Base-by-base conservation (phyloP, 2,797 vertebrate genomes). In the Alca torda region DNA sequence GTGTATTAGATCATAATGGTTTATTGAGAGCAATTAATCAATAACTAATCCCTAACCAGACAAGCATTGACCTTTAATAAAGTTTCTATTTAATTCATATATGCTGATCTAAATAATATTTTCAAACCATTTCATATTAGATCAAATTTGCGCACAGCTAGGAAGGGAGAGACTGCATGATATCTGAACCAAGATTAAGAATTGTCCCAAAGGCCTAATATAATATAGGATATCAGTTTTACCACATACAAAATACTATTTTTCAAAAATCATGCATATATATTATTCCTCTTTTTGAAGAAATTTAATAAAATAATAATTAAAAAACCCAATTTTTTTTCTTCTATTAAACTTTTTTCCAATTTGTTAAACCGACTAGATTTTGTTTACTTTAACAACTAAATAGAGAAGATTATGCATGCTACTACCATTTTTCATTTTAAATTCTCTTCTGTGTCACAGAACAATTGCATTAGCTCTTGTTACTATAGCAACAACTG, bases 401-500 rank as follows among this genome's bases (percentile, higher is more conserved):
- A 74, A 64, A 35, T 39, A 75, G 11, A 68, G 46, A 89, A 89
- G 17, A 60, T 35, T 48, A 82, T 53, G 11, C 57, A 28, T 5
- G 20, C 16, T 57, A n/a, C 4, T 64, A 57, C 11, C 7, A 24
- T 82, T 94, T 87, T 87, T 53, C 28, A 35, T 80, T 94, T 89
- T 48, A 68, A 82, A 72, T 93, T 80, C 4, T 83, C 33, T 54
- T 68, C 46, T 56, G 2, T 92, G 53, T 77, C 43, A 45, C 19
- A 24, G 39, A 88, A 83, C 20, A 88, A 78, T 57, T 51, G 4
- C 23, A 28, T 78, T 87, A 43, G 63, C 5, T 83, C 33, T 39
- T 90, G 39, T 94, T 89, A 21, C 79, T 84, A 41, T 81, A 79
- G 79, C 23, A 86, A 96, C 88, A 87, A 61, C 39, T 81, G 75